Base-by-base conservation (phyloP, 2,888 invertebrate genomes). In the Bombyx huttoni region DNA sequence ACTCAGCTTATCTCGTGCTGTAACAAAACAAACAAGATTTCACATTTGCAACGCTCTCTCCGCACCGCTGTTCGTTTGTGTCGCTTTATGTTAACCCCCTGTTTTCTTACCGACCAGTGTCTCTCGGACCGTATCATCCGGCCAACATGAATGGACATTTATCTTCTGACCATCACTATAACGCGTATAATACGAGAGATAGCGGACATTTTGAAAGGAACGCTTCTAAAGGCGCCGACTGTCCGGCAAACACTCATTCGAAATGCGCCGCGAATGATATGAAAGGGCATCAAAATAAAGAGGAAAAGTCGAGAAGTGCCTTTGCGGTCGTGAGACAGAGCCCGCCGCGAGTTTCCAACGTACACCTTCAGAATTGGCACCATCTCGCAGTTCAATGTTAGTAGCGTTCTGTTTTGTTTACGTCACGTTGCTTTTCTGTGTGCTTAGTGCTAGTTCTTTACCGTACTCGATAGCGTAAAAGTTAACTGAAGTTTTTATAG, bases 351-450 rank as follows among this genome's bases (percentile, higher is more conserved):
- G 78, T 69, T 67, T 61, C 68, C 68, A 76, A 74, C 77, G 73
- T 70, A 53, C 81, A 80, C 62, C 79, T 79, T 57, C 79, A 83
- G 65, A 83, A 89, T 81, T 91, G 91, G 90, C 91, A 91, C 78
- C 90, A 90, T 79, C 89, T 91, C 75, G 85, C 91, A 67, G 91
- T 91, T 69, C 91, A 91, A 77, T 91, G 91, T 91, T 91, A 91
- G 91, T 91, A 90, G 89, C 71, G 79, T 65, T 67, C 62, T 67
- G 63, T 72, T 70, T 67, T 64, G 65, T 71, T 71, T 70, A 54
- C 63, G 61, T 66, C 50, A 60, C 52, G 52, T 24, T 52, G 54
- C 57, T 59, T 54, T 46, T 63, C 64, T 64, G 67, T 65, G 66
- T 56, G 57, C 61, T 64, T 68, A 58, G 57, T 61, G 60, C 48